Conservation (phyloP, 2,113 vertebrate species). For the Monopterus albus region DNA sequence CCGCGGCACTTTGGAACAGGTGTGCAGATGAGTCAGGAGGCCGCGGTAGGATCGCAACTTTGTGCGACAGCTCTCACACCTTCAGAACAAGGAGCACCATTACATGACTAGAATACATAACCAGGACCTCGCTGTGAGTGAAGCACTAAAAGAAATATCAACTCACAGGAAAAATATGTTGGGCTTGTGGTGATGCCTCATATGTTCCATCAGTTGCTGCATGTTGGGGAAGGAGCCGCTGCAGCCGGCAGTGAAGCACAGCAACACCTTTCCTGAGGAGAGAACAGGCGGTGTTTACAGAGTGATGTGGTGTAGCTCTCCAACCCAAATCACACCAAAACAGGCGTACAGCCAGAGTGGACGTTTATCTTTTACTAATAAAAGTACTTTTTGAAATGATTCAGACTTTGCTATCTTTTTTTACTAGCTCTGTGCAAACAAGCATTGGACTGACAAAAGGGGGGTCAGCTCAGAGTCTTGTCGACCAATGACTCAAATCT, state of each 20-base stretch:
- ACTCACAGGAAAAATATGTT: slow-evolving; percentile 96
- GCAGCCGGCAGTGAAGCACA: slow-evolving; percentile 87
- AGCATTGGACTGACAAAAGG: no score
- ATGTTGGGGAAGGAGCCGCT: slow-evolving; percentile 88
- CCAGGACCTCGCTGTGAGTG: neutral
- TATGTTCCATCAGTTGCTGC: slow-evolving; percentile 92
- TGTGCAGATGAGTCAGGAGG: slow-evolving; percentile 94
- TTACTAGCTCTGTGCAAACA: no score
- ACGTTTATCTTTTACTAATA: no score
- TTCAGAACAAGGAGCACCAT: slow-evolving; percentile 32
- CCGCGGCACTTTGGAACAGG: slow-evolving; percentile 88
- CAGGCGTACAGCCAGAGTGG: no score
- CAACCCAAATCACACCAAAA: neutral
- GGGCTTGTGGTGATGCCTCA: slow-evolving; percentile 93
- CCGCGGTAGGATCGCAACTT: slow-evolving; percentile 92
- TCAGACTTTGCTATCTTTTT: no score
- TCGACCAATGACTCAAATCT: no score
- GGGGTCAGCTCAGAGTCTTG: no score
- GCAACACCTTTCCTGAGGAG: slow-evolving; percentile 62
- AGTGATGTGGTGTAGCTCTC: no score
- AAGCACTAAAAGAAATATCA: neutral
- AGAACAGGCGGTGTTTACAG: neutral
- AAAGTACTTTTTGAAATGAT: no score
- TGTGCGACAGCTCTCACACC: slow-evolving; percentile 94
- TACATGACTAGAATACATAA: neutral